Evolutionary conservation across 1,140 invertebrate genomes (phyloP).

Genomic region (Forficula auricularia): DNA sequence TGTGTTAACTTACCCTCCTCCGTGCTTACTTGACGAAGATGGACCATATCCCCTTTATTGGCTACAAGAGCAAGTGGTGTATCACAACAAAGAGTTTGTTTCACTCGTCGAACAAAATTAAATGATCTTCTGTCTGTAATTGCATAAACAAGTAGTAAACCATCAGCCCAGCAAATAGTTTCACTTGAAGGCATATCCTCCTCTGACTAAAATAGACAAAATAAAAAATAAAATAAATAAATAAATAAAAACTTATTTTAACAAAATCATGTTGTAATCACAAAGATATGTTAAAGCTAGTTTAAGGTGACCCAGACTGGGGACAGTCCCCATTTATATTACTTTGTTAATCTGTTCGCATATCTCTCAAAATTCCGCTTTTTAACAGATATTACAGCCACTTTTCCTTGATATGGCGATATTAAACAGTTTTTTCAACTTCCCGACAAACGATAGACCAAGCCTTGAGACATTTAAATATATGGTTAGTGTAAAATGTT

Average conservation of each 20-base stretch:
- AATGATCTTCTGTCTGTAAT: conserved; percentile 77
- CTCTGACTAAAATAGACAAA: conserved; percentile 31
- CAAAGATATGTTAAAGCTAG: too few species aligned
- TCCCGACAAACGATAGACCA: too few species aligned
- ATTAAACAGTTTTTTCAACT: too few species aligned
- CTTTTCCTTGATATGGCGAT: too few species aligned
- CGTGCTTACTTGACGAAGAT: conserved; percentile 69
- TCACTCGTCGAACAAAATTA: conserved; percentile 58
- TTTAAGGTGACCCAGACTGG: too few species aligned
- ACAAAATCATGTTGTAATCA: background rate
- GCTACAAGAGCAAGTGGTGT: conserved; percentile 63
- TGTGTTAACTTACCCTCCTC: conserved; percentile 58
- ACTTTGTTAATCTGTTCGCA: too few species aligned
- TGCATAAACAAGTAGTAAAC: conserved; percentile 73
- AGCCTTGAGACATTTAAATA: too few species aligned
- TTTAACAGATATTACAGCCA: too few species aligned
- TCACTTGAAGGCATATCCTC: conserved; percentile 60
- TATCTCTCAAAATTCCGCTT: too few species aligned
- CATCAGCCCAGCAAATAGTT: conserved; percentile 73
- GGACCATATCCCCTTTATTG: conserved; percentile 84
- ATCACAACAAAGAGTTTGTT: conserved; percentile 48
- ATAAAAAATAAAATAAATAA: conserved; percentile 11
- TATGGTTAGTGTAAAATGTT: too few species aligned
- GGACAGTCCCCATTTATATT: too few species aligned
- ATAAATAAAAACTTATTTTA: conserved; percentile 1